A percentile compares a stretch with the other conserved stretches of the same genome.
phyloP scores from a whole-genome alignment of 2,888 invertebrate species.

The Standfussiana lucernea region DNA sequence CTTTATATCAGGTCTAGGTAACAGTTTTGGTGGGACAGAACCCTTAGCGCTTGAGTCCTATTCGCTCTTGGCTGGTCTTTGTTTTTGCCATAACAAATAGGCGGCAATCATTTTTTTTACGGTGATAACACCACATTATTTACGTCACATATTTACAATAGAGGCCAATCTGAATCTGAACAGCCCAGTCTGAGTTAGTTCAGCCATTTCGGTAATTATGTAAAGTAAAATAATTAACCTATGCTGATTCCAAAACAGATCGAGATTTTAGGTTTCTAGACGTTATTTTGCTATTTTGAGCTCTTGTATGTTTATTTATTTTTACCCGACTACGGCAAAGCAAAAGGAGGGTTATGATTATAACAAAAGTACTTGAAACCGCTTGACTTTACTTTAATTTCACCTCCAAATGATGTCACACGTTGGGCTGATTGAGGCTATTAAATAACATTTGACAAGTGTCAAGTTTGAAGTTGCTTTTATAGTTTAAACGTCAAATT shows the following conservation, averaged over 20 bases:
- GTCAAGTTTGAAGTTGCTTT: too few species aligned
- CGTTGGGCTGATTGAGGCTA: too few species aligned
- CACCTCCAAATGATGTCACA: too few species aligned
- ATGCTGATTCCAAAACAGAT: not conserved
- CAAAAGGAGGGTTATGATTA: too few species aligned
- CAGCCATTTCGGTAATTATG: not conserved
- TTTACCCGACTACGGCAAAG: too few species aligned
- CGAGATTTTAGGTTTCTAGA: not conserved
- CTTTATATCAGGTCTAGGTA: not conserved
- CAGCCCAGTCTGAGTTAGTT: not conserved
- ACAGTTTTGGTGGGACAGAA: conserved; percentile 5
- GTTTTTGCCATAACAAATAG: conserved; percentile 17
- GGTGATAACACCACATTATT: conserved; percentile 23
- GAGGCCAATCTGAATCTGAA: not conserved
- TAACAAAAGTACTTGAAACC: too few species aligned
- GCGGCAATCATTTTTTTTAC: conserved; percentile 2
- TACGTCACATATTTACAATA: not conserved
- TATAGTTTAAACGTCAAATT: too few species aligned
- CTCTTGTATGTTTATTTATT: too few species aligned
- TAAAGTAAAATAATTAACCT: not conserved
- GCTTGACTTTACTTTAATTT: too few species aligned
- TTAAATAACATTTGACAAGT: too few species aligned
- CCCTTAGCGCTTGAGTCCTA: not conserved
- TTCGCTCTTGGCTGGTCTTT: not conserved
- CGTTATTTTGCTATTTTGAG: not conserved